Evolutionary conservation across 2,888 invertebrate genomes (phyloP).

Genomic region (Heliconius sara): DNA sequence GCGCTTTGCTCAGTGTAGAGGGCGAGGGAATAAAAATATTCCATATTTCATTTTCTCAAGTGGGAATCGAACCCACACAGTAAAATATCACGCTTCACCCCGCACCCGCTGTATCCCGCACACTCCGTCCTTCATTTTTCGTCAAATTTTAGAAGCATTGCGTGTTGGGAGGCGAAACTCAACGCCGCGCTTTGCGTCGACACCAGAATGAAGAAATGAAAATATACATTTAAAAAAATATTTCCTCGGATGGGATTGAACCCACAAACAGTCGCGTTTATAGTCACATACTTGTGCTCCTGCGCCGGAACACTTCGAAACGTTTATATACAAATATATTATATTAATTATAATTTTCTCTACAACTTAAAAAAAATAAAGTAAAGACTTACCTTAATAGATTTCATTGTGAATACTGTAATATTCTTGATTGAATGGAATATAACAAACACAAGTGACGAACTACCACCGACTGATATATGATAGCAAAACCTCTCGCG

Average conservation of each 20-base stretch:
- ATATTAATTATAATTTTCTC: neutral
- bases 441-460: neutral
- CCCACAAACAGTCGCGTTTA: neutral
- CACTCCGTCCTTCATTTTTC: too few species aligned
- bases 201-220: too few species aligned
- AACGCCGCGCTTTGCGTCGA: too few species aligned
- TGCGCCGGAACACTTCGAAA: neutral
- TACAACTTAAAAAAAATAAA: neutral
- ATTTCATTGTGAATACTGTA: conserved; percentile 24
- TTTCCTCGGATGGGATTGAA: too few species aligned
- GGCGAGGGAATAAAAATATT: neutral
- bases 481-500: neutral
- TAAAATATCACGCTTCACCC: too few species aligned
- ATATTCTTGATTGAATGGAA: neutral
- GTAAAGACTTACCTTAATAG: conserved; percentile 28
- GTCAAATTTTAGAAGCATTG: too few species aligned
- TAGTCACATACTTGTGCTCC: too few species aligned
- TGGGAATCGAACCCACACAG: too few species aligned
- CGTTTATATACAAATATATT: neutral
- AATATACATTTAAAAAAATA: too few species aligned
- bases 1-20: neutral
- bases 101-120: too few species aligned
- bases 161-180: too few species aligned
- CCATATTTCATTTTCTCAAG: neutral
- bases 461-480: conserved; percentile 16